A percentile compares a stretch with the other conserved stretches of the same genome.
phyloP scores from a whole-genome alignment of 2,888 invertebrate species.

The Acronicta leporina region DNA sequence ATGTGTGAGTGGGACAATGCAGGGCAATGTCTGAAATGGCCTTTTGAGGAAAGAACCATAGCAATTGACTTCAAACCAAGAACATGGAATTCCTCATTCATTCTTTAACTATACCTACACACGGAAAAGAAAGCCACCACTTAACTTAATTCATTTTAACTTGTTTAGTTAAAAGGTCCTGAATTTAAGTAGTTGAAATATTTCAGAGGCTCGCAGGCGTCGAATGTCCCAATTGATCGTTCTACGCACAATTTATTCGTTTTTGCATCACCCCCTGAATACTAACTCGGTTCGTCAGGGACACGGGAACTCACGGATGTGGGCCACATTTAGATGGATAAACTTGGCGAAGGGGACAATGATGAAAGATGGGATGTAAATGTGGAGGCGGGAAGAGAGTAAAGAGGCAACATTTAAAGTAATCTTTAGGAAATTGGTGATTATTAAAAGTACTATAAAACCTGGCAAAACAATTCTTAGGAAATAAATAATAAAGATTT shows the following conservation, averaged over 20 bases:
- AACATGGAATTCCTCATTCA: no score
- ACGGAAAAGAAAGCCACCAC: conserved; percentile 20
- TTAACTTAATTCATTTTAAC: conserved; percentile 35
- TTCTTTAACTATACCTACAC: background rate
- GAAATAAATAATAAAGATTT: background rate
- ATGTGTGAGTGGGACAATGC: no score
- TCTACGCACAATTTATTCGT: conserved; percentile 49
- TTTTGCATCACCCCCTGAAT: conserved; percentile 39
- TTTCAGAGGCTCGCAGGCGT: conserved; percentile 20
- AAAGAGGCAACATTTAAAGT: background rate
- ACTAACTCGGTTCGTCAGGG: conserved; percentile 29
- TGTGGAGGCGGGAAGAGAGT: background rate
- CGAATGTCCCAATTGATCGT: conserved; percentile 37
- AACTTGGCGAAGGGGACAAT: conserved; percentile 5
- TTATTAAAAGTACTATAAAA: background rate
- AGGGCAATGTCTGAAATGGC: no score
- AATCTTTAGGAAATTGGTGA: background rate
- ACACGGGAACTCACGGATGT: conserved; percentile 30
- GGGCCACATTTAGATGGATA: conserved; percentile 30
- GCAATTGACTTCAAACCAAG: no score
- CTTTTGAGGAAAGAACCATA: no score
- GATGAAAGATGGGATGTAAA: conserved; percentile 15
- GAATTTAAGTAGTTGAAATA: conserved; percentile 23
- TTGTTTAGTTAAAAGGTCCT: conserved; percentile 35
- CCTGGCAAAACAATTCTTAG: no score